A percentile compares a stretch with the other conserved stretches of the same genome.
These are phyloP conservation scores for Ectemnius continuus DNA, from an alignment of 2,888 invertebrate species.

Conservation along the genomic window DNA sequence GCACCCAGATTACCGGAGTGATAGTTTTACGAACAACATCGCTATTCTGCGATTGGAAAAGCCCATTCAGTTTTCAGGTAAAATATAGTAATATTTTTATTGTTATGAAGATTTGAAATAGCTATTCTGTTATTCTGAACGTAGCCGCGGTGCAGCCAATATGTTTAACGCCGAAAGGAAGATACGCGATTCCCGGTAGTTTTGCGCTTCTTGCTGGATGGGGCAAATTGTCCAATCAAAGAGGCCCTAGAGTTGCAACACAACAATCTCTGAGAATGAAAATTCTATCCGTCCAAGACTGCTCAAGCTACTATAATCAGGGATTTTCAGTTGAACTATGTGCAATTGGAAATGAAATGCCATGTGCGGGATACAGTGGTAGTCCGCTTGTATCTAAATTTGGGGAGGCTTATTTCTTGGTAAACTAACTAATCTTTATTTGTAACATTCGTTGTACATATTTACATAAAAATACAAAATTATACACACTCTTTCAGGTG, in stretches of 20 bases:
- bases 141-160: slow-evolving; percentile 89
- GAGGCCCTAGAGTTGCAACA: slow-evolving; percentile 71
- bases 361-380: slow-evolving; percentile 89
- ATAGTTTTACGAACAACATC: slow-evolving; percentile 83
- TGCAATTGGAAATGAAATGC: slow-evolving; percentile 86
- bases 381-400: slow-evolving; percentile 84
- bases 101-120: slow-evolving; percentile 8
- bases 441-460: neutral
- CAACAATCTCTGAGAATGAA: slow-evolving; percentile 85
- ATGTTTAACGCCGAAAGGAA: slow-evolving; percentile 80
- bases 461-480: slow-evolving; percentile 21
- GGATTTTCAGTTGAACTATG: slow-evolving; percentile 85
- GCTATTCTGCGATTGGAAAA: slow-evolving; percentile 86
- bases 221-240: slow-evolving; percentile 85
- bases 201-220: slow-evolving; percentile 84
- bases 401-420: slow-evolving; percentile 84
- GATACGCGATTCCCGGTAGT: slow-evolving; percentile 71
- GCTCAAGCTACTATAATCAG: slow-evolving; percentile 81
- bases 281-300: slow-evolving; percentile 83
- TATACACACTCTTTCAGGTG: slow-evolving; percentile 79
- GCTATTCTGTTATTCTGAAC: slow-evolving; percentile 54
- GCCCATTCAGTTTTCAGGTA: slow-evolving; percentile 84
- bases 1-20: slow-evolving; percentile 85
- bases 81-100: slow-evolving; percentile 54
- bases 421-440: slow-evolving; percentile 65